These are phyloP conservation scores for Drosophila tristis DNA, from an alignment of 1,140 invertebrate genomes.

Conservation along the genomic window DNA sequence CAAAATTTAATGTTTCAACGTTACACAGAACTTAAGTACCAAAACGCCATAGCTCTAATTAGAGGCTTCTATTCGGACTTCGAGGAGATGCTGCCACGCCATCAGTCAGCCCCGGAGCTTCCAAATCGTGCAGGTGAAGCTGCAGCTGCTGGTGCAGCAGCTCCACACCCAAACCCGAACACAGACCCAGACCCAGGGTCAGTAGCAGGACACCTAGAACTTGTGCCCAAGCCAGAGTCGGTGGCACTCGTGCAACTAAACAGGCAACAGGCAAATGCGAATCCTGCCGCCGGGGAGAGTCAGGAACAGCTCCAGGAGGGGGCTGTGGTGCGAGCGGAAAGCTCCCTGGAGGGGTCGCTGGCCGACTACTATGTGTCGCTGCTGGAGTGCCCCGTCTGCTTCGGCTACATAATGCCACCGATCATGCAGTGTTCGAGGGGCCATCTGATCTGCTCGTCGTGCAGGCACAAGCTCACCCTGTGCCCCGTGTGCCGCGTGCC, in stretches of 20 bases:
- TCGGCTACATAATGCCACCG: constrained; percentile 99
- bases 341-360: constrained; percentile 9
- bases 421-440: constrained; percentile 95
- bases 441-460: constrained; percentile 95
- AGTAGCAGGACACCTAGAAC: too few relatives aligned
- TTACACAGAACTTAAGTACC: background rate
- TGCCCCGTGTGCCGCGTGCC: constrained; percentile 99
- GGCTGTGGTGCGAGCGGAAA: background rate
- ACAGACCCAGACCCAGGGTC: too few relatives aligned
- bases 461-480: constrained; percentile 96
- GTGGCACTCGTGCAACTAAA: too few relatives aligned
- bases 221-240: too few relatives aligned
- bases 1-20: constrained; percentile 1
- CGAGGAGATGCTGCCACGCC: constrained; percentile 35
- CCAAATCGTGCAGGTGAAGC: background rate
- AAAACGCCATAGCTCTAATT: too few relatives aligned
- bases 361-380: constrained; percentile 94
- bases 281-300: too few relatives aligned
- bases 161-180: background rate
- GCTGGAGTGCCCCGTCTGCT: constrained; percentile 99
- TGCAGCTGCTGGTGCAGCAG: background rate
- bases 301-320: too few relatives aligned
- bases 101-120: constrained; percentile 43
- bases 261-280: too few relatives aligned
- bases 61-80: background rate